phyloP scores from a whole-genome alignment of 2,797 vertebrate genomes.

The Enteromius viviparus region DNA sequence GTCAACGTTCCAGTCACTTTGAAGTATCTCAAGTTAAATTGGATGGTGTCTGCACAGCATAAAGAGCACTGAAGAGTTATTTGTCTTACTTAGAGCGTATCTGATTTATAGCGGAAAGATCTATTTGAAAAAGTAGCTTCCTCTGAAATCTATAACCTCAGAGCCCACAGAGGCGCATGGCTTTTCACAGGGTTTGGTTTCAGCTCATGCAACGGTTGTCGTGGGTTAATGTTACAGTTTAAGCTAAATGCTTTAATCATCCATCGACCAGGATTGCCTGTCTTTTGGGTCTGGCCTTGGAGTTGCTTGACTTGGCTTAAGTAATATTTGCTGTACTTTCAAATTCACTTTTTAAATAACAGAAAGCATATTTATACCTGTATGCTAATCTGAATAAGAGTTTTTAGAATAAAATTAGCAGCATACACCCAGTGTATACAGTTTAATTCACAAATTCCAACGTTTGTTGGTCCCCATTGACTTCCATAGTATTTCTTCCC shows the following conservation, averaged over 20 bases:
- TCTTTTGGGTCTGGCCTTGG: conserved; percentile 43
- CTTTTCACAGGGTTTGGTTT: conserved; percentile 60
- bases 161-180: conserved; percentile 28
- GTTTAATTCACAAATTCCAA: background rate
- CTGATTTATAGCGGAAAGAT: conserved; percentile 59
- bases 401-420: background rate
- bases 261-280: conserved; percentile 46
- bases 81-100: conserved; percentile 52
- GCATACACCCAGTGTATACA: background rate
- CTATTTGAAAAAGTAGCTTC: conserved; percentile 52
- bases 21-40: conserved; percentile 65
- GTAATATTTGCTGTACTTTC: conserved; percentile 24
- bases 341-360: background rate
- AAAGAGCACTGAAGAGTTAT: conserved; percentile 50
- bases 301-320: conserved; percentile 42
- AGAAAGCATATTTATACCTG: conserved; percentile 3
- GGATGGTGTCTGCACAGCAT: conserved; percentile 62
- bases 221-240: conserved; percentile 53
- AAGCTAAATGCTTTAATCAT: conserved; percentile 57
- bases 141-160: conserved; percentile 50
- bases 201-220: conserved; percentile 32
- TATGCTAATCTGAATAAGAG: background rate
- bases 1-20: conserved; percentile 45
- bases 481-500: background rate
- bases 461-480: background rate